Base-by-base conservation (phyloP, 2,113 vertebrate genomes). In the Trogon surrucura region DNA sequence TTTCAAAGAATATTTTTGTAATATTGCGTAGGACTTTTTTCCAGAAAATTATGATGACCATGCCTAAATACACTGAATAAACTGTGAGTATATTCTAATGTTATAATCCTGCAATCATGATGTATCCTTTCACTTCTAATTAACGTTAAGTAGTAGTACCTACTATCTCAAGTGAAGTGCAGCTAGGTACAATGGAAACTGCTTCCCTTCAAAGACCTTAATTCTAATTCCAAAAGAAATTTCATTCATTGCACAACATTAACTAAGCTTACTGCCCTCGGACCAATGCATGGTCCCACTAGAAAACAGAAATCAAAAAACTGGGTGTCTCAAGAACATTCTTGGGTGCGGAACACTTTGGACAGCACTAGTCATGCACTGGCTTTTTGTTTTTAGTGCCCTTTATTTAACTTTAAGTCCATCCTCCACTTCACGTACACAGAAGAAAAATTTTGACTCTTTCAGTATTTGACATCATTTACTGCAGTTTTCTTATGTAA, bases 361-460 rank as follows among this genome's bases (percentile, higher is more conserved):
- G 23, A 34, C 26, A 34, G 16, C 17, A 15, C 13, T 84, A 0
- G 29, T 56, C 1, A 2, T 71, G 15, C 32, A 1, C 10, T 72
- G 2, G 13, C 36, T 36, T 36, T 36, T 65, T 72, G 83, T 57
- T 41, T 85, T 57, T 45, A 61, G 13, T 77, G 54, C 41, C n/a
- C 9, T 75, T 81, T 30, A 26, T 51, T 51, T 45, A 80, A 13
- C 34, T 56, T 54, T 26, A 88, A 51, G 48, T 71, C 29, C 4
- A 25, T 66, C 29, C 10, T 79, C 16, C 15, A 30, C 6, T 34
- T 81, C 16, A 51, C 11, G 21, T 14, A 34, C 10, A 19, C 20
- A 29, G 34, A 86, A 69, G 12, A 41, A 11, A 41, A 41, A 47
- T 85, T 60, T 82, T 21, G 26, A 62, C 5, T 44, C 10, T 74